phyloP scores from a whole-genome alignment of 37 sponge, comb jelly and placozoan species.

The Bolinopsis microptera region DNA sequence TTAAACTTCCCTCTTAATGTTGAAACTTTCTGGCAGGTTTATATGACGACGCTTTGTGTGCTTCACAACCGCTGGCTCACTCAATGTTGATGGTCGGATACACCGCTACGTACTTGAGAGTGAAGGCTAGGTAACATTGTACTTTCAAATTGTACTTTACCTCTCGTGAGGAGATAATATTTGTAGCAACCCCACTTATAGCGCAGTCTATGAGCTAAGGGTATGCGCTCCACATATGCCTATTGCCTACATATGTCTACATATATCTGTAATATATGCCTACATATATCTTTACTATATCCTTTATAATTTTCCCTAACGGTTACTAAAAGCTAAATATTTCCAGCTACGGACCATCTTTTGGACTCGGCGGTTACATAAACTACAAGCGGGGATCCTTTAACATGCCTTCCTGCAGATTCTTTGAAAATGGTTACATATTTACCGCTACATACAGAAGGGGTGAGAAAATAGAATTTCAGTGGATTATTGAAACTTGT shows the following conservation, averaged over 20 bases:
- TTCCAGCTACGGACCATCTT: slow-evolving; percentile 19
- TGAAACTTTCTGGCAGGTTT: not conserved
- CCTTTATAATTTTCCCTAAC: too few species aligned
- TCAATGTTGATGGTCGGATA: slow-evolving; percentile 17
- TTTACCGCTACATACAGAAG: not conserved
- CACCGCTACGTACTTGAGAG: not conserved
- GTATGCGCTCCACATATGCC: too few species aligned
- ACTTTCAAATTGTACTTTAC: not conserved
- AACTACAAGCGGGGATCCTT: not conserved
- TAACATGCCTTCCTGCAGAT: not conserved
- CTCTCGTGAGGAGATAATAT: too few species aligned
- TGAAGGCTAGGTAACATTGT: slow-evolving; percentile 1
- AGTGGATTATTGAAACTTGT: too few species aligned
- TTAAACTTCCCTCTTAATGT: not conserved
- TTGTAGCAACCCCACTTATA: too few species aligned
- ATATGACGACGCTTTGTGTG: not conserved
- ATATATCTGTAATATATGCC: too few species aligned
- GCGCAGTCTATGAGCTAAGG: too few species aligned
- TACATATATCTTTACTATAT: too few species aligned
- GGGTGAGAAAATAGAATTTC: too few species aligned
- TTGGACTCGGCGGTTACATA: slow-evolving; percentile 8
- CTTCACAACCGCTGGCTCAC: not conserved
- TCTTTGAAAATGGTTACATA: not conserved
- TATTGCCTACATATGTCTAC: too few species aligned
- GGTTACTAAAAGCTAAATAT: too few species aligned